Evolutionary conservation across 2,888 invertebrate genomes (phyloP), one percentile per base, ranked within the genome.

Genomic region (Incurvaria masculella): DNA sequence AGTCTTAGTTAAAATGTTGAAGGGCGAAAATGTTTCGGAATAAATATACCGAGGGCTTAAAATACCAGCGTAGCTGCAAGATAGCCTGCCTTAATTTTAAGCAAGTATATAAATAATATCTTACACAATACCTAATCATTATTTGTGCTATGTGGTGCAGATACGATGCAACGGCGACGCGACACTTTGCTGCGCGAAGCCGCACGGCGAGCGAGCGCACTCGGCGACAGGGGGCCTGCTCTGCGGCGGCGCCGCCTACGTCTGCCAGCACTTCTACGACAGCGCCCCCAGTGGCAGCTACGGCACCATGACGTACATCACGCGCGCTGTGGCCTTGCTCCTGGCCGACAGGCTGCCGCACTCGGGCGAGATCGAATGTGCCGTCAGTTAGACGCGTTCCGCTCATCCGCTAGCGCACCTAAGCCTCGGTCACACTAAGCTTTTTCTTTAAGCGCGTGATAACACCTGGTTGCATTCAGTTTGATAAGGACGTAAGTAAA

Each of bases 271-370:
- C 69, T 90, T 99, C 68, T 98, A 97, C 69, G 98, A 99, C 74
- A 94, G 93, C 66, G 98, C 99, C 19, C 98, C 99, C 2, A 96
- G 96, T 66, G 99, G 99, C 52, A 89, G 92, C 61, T 97, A 85
- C 71, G 99, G 99, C 53, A 97, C 97, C 44, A 97, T 98, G 93
- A 95, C 97, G 1, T 98, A 98, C 64, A 83, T 99, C 60, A 90
- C 94, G 39, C 82, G 93, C 56, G 91, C 93, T 3, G 86, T 91
- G 2, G 91, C 91, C 39, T 79, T 83, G 1, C 80, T 88, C 40
- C 79, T 93, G 20, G 59, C 65, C 8, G 87, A 88, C 59, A 85
- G 87, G 61, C 73, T 91, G 59, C 91, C 92, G 8, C 84, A 84
- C 57, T 84, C 88, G 54, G 86, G 87, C 14, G 89, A 91, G 59